Evolutionary conservation across 1,140 invertebrate genomes (phyloP), one percentile per base, ranked within the genome.

Genomic region (Pemphigus obesinymphae): DNA sequence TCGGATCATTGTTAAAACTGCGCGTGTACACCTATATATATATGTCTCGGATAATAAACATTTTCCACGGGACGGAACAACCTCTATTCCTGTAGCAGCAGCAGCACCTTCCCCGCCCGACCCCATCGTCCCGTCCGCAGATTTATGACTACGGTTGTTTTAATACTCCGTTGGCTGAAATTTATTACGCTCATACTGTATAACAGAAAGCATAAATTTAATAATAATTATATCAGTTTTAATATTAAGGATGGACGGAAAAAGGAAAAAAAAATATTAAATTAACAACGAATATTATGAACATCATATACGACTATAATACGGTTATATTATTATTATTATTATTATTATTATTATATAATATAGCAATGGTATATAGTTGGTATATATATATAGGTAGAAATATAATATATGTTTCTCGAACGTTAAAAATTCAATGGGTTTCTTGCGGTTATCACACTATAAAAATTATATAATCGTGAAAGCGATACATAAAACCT

Each of bases 31-130:
- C n/a, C n/a, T 58, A 20, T 66, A 26, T 50, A 45, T 70, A 31
- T 75, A 58, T 78, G 75, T 34, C 50, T 78, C 23, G 50, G 53
- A 78, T 78, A 78, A 78, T 78, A 78, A 78, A 78, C 75, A 78
- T 53, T 78, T 75, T 78, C 75, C 50, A 78, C 34, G 31, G 50
- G 34, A 55, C 48, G 50, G 53, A 78, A 55, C 29, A 37, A 34
- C n/a, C 29, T 34, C n/a, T 45, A 4, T 11, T 10, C 37, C 37
- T 40, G 37, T 40, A 40, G 4, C 4, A 4, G 10, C 37, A 40
- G 10, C 37, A 5, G 4, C 37, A 5, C 34, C 31, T 11, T 11
- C 13, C 26, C 20, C 6, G 0, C 58, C 8, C 3, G 8, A n/a
- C n/a, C 37, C 40, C 37, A 10, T n/a, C 40, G 13, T 17, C 31